Base-by-base conservation (phyloP, 2,888 invertebrate genomes). In the Xestia rhomboidea region DNA sequence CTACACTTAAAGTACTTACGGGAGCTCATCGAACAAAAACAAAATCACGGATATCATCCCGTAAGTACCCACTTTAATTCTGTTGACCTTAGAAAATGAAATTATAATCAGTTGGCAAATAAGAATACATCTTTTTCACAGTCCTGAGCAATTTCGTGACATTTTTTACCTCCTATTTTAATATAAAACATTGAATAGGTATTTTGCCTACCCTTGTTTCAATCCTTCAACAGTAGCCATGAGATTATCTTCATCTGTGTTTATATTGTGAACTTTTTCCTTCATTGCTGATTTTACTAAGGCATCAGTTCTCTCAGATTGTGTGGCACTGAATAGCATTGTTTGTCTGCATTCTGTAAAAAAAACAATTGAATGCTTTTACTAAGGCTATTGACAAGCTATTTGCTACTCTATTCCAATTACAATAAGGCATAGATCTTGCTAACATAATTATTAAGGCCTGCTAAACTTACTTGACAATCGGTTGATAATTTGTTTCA, bases 311-410 rank as follows among this genome's bases (percentile, higher is more conserved):
- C 99, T 98, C 84, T 98, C 97, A 0, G 99, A 99, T 89, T 98
- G 98, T 30, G 99, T 99, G 7, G 99, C 99, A 92, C 99, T 99
- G 93, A 99, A 99, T 81, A 99, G 93, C 99, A 99, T 99, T 0
- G 99, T 99, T 96, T 99, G 99, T 79, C 99, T 97, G 62, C 98
- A 97, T 95, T 98, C 99, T 99, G 92, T 41, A 97, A 97, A 72
- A 60, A n/a, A 27, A 34, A 69, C 0, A 46, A 34, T 60, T 21
- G 21, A 46, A 13, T 63, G 63, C 38, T 38, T 38, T 63, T 13
- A 8, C 2, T 10, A 62, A 5, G 0, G 62, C 2, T 38, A 11
- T 13, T 38, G 5, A 24, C 11, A 38, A 38, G 24, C 34, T 38
- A 38, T 63, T 38, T 38, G 11, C 6, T 24, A 63, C 13, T 38